Conservation (phyloP, 2,113 vertebrate genomes). For the Mystacornis crossleyi region DNA sequence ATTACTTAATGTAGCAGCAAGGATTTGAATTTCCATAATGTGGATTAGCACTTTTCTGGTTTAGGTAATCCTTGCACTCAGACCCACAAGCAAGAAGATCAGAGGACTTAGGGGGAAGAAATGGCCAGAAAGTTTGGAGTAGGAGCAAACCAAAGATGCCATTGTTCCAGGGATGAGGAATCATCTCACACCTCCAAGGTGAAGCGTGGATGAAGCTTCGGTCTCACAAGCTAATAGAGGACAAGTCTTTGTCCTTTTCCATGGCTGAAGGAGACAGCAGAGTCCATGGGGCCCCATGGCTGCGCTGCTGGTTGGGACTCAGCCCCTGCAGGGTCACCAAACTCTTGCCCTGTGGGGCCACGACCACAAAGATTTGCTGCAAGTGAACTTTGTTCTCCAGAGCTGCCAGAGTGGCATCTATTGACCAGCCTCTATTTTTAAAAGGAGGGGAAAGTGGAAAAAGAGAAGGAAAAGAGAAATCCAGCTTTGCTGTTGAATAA, state of each 20-base stretch:
- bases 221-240: not conserved
- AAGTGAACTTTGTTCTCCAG: not conserved
- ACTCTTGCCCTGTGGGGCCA: not conserved
- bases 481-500: conserved; percentile 60
- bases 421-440: not conserved
- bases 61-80: not conserved
- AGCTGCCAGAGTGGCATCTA: not conserved
- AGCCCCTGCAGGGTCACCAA: not conserved
- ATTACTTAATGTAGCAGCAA: not conserved
- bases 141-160: not conserved
- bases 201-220: not conserved
- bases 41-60: not conserved
- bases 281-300: rapidly evolving
- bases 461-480: conserved; percentile 4
- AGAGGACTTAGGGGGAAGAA: not conserved
- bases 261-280: not conserved
- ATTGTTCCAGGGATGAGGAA: not conserved
- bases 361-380: not conserved
- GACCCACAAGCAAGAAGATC: not conserved
- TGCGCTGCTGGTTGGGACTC: not conserved
- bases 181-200: not conserved
- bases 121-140: not conserved
- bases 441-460: not conserved
- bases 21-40: not conserved
- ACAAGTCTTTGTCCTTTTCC: not conserved